Percentiles rank a stretch among this genome's conserved stretches.
Evolutionary conservation across 2,113 vertebrate species (phyloP).

Genomic region (Cryptotis parvus): DNA sequence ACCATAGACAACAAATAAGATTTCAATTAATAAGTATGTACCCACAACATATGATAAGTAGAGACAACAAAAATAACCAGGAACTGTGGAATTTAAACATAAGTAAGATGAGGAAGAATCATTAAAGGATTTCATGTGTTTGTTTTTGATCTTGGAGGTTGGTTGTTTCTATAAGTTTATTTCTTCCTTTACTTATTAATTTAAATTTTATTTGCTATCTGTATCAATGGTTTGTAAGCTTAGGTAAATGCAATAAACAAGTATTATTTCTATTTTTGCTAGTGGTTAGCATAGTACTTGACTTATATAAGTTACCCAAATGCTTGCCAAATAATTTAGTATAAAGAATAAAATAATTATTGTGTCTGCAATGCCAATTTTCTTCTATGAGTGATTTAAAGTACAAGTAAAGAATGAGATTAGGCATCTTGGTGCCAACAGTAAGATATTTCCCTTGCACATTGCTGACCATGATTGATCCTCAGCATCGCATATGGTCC

Average conservation of each 20-base stretch:
- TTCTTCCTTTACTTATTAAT: neutral
- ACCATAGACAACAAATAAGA: too few relatives aligned
- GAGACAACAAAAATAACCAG: too few relatives aligned
- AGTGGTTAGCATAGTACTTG: neutral
- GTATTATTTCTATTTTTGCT: slow-evolving; percentile 11
- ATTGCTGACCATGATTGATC: too few relatives aligned
- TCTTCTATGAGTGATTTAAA: neutral
- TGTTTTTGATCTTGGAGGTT: neutral
- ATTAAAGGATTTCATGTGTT: too few relatives aligned
- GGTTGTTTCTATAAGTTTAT: neutral
- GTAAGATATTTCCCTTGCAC: too few relatives aligned
- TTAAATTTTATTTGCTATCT: slow-evolving; percentile 27
- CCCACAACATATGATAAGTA: too few relatives aligned
- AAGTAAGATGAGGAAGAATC: too few relatives aligned
- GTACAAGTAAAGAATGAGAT: slow-evolving; percentile 4
- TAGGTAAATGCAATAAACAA: neutral
- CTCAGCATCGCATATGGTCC: too few relatives aligned
- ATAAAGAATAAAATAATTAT: slow-evolving; percentile 18
- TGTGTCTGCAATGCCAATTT: neutral
- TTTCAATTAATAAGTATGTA: too few relatives aligned
- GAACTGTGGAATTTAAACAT: too few relatives aligned
- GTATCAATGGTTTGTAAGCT: neutral
- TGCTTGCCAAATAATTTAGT: slow-evolving; percentile 2
- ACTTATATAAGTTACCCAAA: neutral
- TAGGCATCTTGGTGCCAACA: neutral